Evolutionary conservation across 2,888 invertebrate species (phyloP), one percentile per base, ranked within the genome.

Genomic region (Philaethria dido): DNA sequence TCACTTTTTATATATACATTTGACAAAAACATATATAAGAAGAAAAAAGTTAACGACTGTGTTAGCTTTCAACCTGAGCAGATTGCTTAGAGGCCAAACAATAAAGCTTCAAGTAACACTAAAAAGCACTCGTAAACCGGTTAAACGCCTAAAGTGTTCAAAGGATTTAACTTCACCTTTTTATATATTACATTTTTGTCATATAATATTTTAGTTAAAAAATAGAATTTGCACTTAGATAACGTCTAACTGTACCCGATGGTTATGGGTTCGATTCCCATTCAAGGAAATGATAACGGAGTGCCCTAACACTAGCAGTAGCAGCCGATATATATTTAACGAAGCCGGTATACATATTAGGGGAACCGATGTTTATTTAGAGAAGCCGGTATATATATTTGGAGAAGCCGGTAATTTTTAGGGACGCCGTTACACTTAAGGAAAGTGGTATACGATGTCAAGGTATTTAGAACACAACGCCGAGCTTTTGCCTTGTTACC

Each of bases 31-130:
- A 57, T 39, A 57, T 9, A 39, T 20, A 36, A 47, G 5, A 20
- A 8, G 14, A 22, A 52, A 42, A 47, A 60, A 33, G 20, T 60
- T 60, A 45, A 60, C 25, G 45, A 33, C 60, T 60, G 18, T 60
- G 45, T 60, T 18, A 60, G 18, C 60, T 33, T 33, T 45, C 45
- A 60, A 60, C 44, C 60, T 45, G 45, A 60, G 60, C 47, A 60
- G 60, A 60, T 45, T 60, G 29, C 60, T 60, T 60, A 33, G 44
- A 52, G 45, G 33, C 47, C 29, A 47, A 47, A 33, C 60, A 47
- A 29, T 60, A 47, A 60, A 60, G 60, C 60, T 60, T 47, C 60
- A 60, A 60, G 60, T 33, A 60, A 60, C 60, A 47, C 60, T 60
- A 60, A 45, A 60, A 60, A 47, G 47, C 60, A 60, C 60, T 60